Base-by-base conservation (phyloP, 2,888 invertebrate genomes). In the Lamellibrachia columna region DNA sequence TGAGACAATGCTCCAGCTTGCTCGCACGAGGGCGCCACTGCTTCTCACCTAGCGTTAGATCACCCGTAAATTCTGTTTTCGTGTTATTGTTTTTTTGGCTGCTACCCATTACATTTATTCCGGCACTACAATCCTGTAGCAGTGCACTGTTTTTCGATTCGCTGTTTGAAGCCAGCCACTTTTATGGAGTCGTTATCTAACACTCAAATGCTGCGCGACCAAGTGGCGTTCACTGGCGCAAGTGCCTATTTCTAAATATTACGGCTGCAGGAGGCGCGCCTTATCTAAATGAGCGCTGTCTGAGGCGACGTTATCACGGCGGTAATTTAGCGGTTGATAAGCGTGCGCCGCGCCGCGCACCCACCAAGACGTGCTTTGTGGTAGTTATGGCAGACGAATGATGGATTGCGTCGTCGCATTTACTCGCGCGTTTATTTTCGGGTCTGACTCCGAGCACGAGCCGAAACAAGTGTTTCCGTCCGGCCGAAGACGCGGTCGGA, bases 161-260 rank as follows among this genome's bases (percentile, higher is more conserved):
- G 75, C 75, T n/a, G 75, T 75, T 75, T 75, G 75, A 75, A 75
- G 75, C 75, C 75, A 75, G 75, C 75, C 22, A 75, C 22, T 75
- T 75, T 75, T 75, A 75, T 75, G 75, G 22, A 75, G 75, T n/a
- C 75, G 75, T 75, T 22, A 75, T 75, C 11, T 75, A 75, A 75
- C 75, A n/a, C 75, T 75, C 15, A 75, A 22, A 75, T n/a, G 75
- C 75, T 22, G 75, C 75, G 22, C 15, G 75, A 75, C 22, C 75
- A 75, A 75, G 75, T 75, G 75, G 75, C 75, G 75, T 75, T 75
- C 75, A 75, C 6, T n/a, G 22, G 75, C 22, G 4, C 75, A 75
- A 75, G 75, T 75, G 75, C 75, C 75, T 75, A 75, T 75, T 75
- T 75, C 75, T 75, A 75, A 75, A 75, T 75, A 75, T 75, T 75